Evolutionary conservation across 2,888 invertebrate species (phyloP), one percentile per base, ranked within the genome.

Genomic region (Syrista parreyssii): DNA sequence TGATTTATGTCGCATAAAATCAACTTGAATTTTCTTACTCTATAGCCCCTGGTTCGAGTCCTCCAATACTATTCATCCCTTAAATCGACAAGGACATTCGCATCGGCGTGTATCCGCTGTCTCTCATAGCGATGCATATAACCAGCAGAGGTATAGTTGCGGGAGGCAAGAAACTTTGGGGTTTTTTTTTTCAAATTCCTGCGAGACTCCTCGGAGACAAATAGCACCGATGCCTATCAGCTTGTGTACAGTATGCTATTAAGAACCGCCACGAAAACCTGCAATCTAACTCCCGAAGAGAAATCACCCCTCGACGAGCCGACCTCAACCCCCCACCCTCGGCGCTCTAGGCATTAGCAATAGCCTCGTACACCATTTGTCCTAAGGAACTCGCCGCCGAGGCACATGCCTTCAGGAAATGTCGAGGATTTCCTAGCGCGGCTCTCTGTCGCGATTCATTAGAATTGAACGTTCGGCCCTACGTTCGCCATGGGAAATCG

Each of bases 261-360:
- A 90, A 88, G 88, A 86, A 87, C 85, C 83, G 76, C 86, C 86
- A 86, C 85, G 85, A 88, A 87, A 89, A 87, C 84, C 86, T 85
- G 86, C 86, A 87, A 89, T 89, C 88, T 86, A 82, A 84, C 86
- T 82, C 55, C 85, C 82, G 84, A 85, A 85, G 88, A 89, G 86
- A 89, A 89, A 89, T 89, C 86, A 87, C 84, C 77, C 78, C 81
- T 55, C 76, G 80, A 82, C 80, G 79, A 82, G 79, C 79, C 82
- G 78, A 81, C 80, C 82, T 81, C 81, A 75, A 76, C 79, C 75
- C 79, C 77, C 75, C 12, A 12, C 71, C 33, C 31, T 1, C 12
- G 31, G 11, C 31, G 1, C 32, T 33, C 32, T 71, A 31, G 71
- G 31, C 71, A 33, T 55, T 55, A 55, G 55, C 55, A 55, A 55